Evolutionary conservation across 1,140 invertebrate species (phyloP), one percentile per base, ranked within the genome.

Genomic region (Tetramorium alpestre): DNA sequence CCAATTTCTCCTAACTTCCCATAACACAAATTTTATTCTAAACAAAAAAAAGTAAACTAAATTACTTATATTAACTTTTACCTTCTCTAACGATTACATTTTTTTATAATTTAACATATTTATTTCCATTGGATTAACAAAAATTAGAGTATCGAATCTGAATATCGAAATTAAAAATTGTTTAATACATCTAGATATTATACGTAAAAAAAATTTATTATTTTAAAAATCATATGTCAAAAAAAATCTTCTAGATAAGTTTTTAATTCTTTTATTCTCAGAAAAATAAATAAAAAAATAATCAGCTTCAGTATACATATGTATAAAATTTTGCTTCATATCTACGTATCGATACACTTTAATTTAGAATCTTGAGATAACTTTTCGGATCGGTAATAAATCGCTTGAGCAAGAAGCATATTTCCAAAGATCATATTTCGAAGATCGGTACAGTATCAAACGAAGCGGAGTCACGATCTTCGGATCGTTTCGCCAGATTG

Each of bases 361-460:
- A 4, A 18, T 67, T 41, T 67, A 41, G 13, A 7, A 7, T 8
- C 54, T 38, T 18, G 6, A 2, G 22, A 84, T 72, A 72, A 84
- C 3, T 49, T 62, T n/a, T 18, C 18, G 18, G 41, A 87, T 89
- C 69, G 89, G 73, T 87, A 89, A 89, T 10, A 49, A 44, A 87
- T 69, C 72, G 5, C 10, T 22, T 11, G 51, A 56, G 65, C 47
- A 10, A 41, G 16, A 8, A 69, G 5, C 41, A n/a, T 22, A 65
- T 54, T n/a, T 67, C 10, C 16, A 22, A 73, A 80, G 76, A 64
- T 10, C 56, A 47, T 41, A 18, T 44, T 70, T 76, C 51, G 28
- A 80, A 44, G 10, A 88, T 90, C 89, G 92, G 87, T 90, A 92
- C 87, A 22, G 33, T 80, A 76, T 69, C 88, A 22, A 69, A 67